Percentiles rank a stretch among this genome's conserved stretches.
phyloP scores from a whole-genome alignment of 2,113 vertebrate genomes.

The Mesitornis unicolor region DNA sequence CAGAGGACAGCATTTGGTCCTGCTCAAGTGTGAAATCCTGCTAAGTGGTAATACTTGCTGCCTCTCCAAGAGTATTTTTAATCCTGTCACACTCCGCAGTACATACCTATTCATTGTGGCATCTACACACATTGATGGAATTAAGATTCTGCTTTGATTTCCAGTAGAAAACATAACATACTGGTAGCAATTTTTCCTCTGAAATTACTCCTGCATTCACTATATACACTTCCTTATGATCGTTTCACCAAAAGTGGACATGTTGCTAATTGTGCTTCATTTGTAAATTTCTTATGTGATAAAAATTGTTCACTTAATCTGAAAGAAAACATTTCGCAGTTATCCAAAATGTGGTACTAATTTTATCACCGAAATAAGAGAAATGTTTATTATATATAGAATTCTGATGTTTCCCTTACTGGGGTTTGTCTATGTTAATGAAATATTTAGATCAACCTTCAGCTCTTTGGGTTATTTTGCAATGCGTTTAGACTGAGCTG shows the following conservation, averaged over 20 bases:
- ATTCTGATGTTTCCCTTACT: background rate
- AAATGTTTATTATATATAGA: background rate
- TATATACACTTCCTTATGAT: background rate
- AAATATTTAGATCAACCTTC: background rate
- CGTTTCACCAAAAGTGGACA: background rate
- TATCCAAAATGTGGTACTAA: background rate
- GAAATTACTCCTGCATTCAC: background rate
- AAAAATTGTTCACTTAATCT: background rate
- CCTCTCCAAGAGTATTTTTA: background rate
- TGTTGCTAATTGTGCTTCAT: background rate
- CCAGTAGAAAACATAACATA: background rate
- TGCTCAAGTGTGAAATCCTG: background rate
- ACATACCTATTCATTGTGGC: background rate
- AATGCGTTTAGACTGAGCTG: background rate
- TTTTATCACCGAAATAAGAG: background rate
- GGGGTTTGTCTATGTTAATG: background rate
- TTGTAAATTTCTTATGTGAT: background rate
- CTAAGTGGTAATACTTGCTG: background rate
- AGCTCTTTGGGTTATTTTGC: background rate
- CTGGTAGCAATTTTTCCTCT: background rate
- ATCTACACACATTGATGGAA: background rate
- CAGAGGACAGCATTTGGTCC: background rate
- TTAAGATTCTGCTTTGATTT: background rate
- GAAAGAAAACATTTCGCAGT: background rate
- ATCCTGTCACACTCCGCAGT: background rate